Conservation (phyloP, 2,113 vertebrate species). For the Ailuropoda melanoleuca region DNA sequence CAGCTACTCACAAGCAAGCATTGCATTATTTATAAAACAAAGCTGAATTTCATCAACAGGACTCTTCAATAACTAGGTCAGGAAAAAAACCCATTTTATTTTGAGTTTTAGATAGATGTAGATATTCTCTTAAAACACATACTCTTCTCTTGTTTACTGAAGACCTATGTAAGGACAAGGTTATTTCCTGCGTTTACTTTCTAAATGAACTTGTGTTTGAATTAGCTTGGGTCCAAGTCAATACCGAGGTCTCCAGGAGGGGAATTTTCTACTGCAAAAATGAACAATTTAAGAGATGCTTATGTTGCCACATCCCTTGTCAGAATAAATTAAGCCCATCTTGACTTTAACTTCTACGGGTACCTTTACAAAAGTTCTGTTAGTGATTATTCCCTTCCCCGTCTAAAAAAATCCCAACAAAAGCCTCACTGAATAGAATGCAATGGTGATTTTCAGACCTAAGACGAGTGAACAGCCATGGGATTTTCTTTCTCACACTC, state of each 20-base stretch:
- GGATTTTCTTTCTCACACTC: not conserved
- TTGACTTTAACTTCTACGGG: conserved; percentile 70
- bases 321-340: conserved; percentile 76
- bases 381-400: conserved; percentile 59
- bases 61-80: conserved; percentile 66
- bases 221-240: conserved; percentile 70
- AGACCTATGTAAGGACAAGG: conserved; percentile 59
- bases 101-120: conserved; percentile 63
- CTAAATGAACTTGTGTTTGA: conserved; percentile 62
- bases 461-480: not conserved
- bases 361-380: conserved; percentile 67
- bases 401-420: conserved; percentile 28
- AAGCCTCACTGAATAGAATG: not conserved
- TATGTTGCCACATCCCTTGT: conserved; percentile 67
- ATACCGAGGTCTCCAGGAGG: conserved; percentile 74
- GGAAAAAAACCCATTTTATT: conserved; percentile 49
- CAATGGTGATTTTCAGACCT: not conserved
- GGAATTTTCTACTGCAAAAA: conserved; percentile 76
- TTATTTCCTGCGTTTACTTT: conserved; percentile 55
- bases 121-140: conserved; percentile 59
- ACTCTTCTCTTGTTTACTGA: conserved; percentile 50
- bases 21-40: conserved; percentile 85
- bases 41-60: conserved; percentile 82
- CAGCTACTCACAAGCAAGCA: conserved; percentile 77
- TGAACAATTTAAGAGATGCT: conserved; percentile 82